phyloP scores from a whole-genome alignment of 2,113 vertebrate species.

The Mesitornis unicolor region DNA sequence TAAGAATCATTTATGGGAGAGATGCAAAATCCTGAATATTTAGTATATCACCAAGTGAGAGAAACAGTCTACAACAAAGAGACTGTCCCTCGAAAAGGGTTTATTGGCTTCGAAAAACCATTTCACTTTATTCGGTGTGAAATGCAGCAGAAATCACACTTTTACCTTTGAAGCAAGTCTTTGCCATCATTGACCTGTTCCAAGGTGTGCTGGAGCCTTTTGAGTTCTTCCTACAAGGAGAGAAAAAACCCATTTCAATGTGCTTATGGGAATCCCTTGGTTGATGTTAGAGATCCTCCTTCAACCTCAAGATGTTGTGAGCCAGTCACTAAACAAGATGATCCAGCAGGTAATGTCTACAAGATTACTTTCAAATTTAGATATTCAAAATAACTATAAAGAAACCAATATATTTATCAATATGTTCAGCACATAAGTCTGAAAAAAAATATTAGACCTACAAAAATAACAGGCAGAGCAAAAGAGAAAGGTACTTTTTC shows the following conservation, averaged over 20 bases:
- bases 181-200: constrained; percentile 79
- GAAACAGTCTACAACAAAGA: neutral
- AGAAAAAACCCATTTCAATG: neutral
- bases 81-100: neutral
- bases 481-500: neutral
- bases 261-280: neutral
- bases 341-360: accelerated
- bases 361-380: neutral
- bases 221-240: constrained; percentile 83
- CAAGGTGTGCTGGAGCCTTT: constrained; percentile 81
- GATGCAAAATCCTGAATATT: neutral
- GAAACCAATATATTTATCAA: neutral
- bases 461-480: neutral
- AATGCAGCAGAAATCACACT: neutral
- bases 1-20: neutral
- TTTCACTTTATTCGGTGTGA: accelerated
- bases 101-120: neutral
- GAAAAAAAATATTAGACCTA: neutral
- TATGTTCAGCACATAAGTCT: neutral
- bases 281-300: neutral
- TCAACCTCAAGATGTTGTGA: neutral
- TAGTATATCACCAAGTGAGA: neutral
- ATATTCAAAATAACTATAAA: neutral
- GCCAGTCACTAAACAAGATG: accelerated
- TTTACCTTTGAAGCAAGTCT: constrained; percentile 86